Base-by-base conservation (phyloP, 2,888 invertebrate species). In the Lithophane semibrunnea region DNA sequence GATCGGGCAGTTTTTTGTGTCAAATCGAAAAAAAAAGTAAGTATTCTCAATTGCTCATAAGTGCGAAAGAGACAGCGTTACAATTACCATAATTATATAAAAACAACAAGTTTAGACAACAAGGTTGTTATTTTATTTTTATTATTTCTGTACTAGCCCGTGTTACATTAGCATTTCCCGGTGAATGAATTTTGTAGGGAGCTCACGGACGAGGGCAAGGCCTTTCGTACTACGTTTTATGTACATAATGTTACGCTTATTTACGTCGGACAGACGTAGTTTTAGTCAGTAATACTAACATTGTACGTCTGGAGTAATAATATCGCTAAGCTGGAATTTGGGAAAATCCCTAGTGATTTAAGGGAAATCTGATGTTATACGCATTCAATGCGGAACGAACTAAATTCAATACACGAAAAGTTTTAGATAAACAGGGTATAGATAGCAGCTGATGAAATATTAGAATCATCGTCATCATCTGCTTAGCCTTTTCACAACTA, bases 141-240 rank as follows among this genome's bases (percentile, higher is more conserved):
- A 18, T 54, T 69, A 63, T 72, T 24, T 56, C 65, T 24, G 24
- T 29, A 72, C 29, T 12, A 66, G 63, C 13, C 42, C 10, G 37
- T 24, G 47, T 18, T 29, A 24, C 1, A 47, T 66, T 58, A 63
- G 42, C 16, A 21, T 24, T 49, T 24, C 18, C 61, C 49, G 44
- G 10, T 70, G 65, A 84, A 84, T 84, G 74, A 70, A 75, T 61
- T 58, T 58, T 56, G n/a, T 63, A 61, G 52, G 47, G 18, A 60
- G 24, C 2, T 61, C 56, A 52, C 9, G 44, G n/a, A 5, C 79
- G 4, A 61, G 52, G 63, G 42, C 79, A 82, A 79, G 79, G 77
- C 13, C 67, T 82, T 52, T 13, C 4, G 61, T 58, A 79, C 82
- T 77, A 79, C 16, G 18, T 42, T 29, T 29, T 29, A 29, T 47